Evolutionary conservation across 2,888 invertebrate genomes (phyloP), one percentile per base, ranked within the genome.

Genomic region (Pandemis heparana): DNA sequence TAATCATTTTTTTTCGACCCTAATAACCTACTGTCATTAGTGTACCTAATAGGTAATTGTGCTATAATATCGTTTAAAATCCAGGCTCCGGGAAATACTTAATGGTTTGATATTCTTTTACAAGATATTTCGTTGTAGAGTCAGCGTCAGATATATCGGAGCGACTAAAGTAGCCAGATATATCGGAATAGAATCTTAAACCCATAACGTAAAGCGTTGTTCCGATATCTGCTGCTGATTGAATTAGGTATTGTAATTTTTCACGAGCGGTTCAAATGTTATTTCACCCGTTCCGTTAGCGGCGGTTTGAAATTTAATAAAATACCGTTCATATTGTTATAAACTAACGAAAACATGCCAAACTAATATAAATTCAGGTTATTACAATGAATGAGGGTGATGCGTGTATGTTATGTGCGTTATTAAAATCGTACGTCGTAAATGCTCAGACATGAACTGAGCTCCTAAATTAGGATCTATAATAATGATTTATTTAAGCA

Each of bases 361-460:
- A 56, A 56, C 23, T 43, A 43, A 63, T 43, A 14, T 43, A 53
- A 39, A 16, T 53, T 18, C 16, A 41, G 14, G 12, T 66, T 51
- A 48, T 32, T 66, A 39, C 53, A 38, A 16, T 51, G 60, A 51
- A 41, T 18, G 48, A 71, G 48, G 65, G 8, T 43, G 14, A n/a
- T 38, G 38, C 67, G 71, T 66, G 53, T 53, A 8, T 51, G 65
- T 43, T 18, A 39, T 53, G 41, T 53, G 12, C 32, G 51, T 51
- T 66, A 60, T 62, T 71, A 67, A 61, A 61, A 67, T 67, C 41
- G 43, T 38, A 43, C 41, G 38, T 7, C 53, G 43, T 62, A 53
- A 61, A 71, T 66, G 51, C 14, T 14, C 43, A 61, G 6, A 38
- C 61, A 61, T 32, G 59, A 65, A 64, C 39, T 18, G 16, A 39